A percentile compares a stretch with the other conserved stretches of the same genome.
Evolutionary conservation across 2,888 invertebrate species (phyloP).

Genomic region (Sminthurinus aureus): DNA sequence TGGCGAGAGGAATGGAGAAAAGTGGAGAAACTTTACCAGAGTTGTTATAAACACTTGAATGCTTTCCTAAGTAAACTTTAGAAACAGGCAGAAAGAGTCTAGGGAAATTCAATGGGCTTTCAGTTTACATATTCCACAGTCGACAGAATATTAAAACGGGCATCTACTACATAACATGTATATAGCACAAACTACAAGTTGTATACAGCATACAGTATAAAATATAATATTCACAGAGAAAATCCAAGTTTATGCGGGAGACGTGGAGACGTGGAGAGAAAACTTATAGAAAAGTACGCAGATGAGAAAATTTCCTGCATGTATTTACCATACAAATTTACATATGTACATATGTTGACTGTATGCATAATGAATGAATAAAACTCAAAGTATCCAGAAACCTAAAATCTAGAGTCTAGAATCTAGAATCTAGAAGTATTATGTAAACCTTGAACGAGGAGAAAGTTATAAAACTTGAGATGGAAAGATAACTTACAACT

Average conservation of each 20-base stretch:
- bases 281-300: no score
- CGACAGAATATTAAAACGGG: no score
- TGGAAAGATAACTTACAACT: neutral
- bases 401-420: neutral
- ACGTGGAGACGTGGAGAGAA: no score
- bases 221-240: no score
- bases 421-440: neutral
- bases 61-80: neutral
- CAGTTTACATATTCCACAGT: neutral
- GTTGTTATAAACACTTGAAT: neutral
- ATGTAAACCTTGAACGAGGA: neutral
- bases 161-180: no score
- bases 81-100: neutral
- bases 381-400: neutral
- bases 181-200: no score
- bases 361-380: neutral
- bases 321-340: neutral
- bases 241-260: no score
- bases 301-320: no score
- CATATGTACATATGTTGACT: neutral
- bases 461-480: conserved; percentile 19
- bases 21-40: neutral
- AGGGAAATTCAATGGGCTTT: neutral
- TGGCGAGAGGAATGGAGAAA: neutral
- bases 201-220: no score